Base-by-base conservation (phyloP, 2,113 vertebrate genomes). In the Nematolebias whitei region DNA sequence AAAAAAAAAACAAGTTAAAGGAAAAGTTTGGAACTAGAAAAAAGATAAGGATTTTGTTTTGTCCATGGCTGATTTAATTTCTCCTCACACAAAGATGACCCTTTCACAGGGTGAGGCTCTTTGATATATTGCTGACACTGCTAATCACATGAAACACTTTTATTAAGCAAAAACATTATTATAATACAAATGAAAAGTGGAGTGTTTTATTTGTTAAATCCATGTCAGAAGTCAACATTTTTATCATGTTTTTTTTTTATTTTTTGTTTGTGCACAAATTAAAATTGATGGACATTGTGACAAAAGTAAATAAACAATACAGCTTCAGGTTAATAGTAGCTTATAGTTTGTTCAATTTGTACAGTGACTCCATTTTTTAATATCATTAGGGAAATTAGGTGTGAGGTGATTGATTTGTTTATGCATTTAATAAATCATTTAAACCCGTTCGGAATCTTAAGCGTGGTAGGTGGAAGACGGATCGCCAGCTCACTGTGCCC, bases 351-450 rank as follows among this genome's bases (percentile, higher is more conserved):
- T 74, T 69, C 90, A 91, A 88, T 92, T 90, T 91, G 81, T 91
- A 90, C 88, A 85, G 85, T 93, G 90, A 92, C 85, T 92, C 83
- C 85, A 90, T 91, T 91, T 87, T 91, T 88, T 90, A 92, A 93
- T 91, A 92, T 93, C 89, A 92, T 93, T 92, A 92, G 89, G 88
- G 80, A 92, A 93, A 93, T 93, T 88, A 91, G 88, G 88, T 88
- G 76, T 70, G 82, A 83, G 87, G 85, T 91, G 90, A 93, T 92
- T 92, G 89, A 92, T 91, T 92, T 92, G 87, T 88, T 90, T 89
- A 89, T 92, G 89, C 88, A 82, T 90, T 91, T 89, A 92, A 93
- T 93, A 93, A 93, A 92, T 93, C 83, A 91, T 91, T 92, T 89
- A 89, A 88, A 87, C 90, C 71, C 88, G 85, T 81, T 29, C 78